Base-by-base conservation (phyloP, 2,113 vertebrate species). In the Entomyzon cyanotis region DNA sequence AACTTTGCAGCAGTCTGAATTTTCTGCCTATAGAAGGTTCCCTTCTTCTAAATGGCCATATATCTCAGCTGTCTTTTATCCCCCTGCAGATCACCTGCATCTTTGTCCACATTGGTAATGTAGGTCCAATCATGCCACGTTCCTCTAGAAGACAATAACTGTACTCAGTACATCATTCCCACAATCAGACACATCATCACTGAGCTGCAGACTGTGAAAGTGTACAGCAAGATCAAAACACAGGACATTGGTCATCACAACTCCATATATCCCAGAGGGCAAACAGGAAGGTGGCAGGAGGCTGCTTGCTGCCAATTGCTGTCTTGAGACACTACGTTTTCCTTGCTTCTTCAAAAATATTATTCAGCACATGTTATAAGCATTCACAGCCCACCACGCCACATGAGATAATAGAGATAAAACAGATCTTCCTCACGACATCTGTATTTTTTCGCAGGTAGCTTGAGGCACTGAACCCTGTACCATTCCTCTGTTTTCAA, bases 331-430 rank as follows among this genome's bases (percentile, higher is more conserved):
- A 70, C 19, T 12, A 33, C 0, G 0, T 59, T 59, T 89, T 76
- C 84, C 53, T 85, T 31, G n/a, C n/a, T 63, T 30, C 70, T 65
- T 83, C 49, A 68, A 69, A 86, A 60, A 23, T 11, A 42, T 41
- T n/a, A 42, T 49, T 68, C 30, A 56, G 63, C 3, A 8, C 31
- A 53, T 21, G 37, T 81, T 49, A 41, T 5, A 91, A 33, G 8
- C 7, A 79, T 22, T 23, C 10, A 8, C 11, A 70, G 27, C 10
- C 60, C 71, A 27, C 19, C 0, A 0, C 8, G 12, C 16, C 37
- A 49, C 0, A 5, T 28, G 64, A 69, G 42, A 46, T 15, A 67
- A 82, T 18, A 76, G 12, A 83, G 11, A 31, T 13, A 62, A 70
- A 68, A 50, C 64, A n/a, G 11, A 28, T n/a, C 16, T 58, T 70